These are phyloP conservation scores for Eulimnadia texana DNA, from an alignment of 1,140 invertebrate species.

Conservation along the genomic window DNA sequence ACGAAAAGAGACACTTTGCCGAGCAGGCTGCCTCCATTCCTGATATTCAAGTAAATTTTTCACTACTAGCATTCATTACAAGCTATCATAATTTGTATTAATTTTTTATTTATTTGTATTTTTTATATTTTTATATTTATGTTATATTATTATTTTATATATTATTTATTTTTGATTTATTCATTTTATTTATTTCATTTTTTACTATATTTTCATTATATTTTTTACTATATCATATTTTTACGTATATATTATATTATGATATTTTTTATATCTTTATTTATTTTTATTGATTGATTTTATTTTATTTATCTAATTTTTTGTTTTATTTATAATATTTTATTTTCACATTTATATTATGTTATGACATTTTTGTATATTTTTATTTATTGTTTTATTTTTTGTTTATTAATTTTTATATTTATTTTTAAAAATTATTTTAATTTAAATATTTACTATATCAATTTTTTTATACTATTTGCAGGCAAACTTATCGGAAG, in stretches of 20 bases:
- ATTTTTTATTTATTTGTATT: neutral
- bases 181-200: too few relatives aligned
- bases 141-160: too few relatives aligned
- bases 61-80: neutral
- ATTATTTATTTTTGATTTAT: too few relatives aligned
- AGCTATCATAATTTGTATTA: neutral
- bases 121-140: too few relatives aligned
- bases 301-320: too few relatives aligned
- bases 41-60: slow-evolving; percentile 58
- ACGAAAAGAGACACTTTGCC: slow-evolving; percentile 66
- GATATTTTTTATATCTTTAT: too few relatives aligned
- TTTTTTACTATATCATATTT: neutral
- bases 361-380: neutral
- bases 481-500: slow-evolving; percentile 36
- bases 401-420: slow-evolving; percentile 14
- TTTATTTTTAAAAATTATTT: slow-evolving; percentile 24
- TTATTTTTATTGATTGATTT: too few relatives aligned
- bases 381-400: too few relatives aligned
- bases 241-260: neutral
- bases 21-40: slow-evolving; percentile 79
- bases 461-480: neutral
- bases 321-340: neutral
- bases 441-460: slow-evolving; percentile 23
- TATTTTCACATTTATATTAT: neutral
- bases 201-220: too few relatives aligned